phyloP scores from a whole-genome alignment of 1,140 invertebrate genomes.

The Panulirus ornatus region DNA sequence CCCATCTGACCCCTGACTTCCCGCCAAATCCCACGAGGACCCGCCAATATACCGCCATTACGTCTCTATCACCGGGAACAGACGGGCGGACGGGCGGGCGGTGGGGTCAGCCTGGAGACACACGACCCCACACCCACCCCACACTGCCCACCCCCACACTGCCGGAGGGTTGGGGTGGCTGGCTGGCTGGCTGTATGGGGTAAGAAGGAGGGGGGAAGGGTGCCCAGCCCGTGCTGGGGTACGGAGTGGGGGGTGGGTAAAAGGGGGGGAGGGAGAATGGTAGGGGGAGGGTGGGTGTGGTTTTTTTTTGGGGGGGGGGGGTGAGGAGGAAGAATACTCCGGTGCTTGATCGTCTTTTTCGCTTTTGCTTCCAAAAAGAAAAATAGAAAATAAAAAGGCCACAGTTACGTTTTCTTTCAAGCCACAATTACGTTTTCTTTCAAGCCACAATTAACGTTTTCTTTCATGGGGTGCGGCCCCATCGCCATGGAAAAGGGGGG shows the following conservation, averaged over 20 bases:
- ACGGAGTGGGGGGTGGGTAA: background rate
- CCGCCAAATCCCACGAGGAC: conserved; percentile 10
- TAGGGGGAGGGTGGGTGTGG: background rate
- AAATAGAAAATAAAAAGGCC: background rate
- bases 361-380: background rate
- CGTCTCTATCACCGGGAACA: conserved; percentile 34
- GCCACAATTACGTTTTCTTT: too few relatives aligned
- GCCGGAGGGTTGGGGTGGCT: background rate
- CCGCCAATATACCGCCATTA: conserved; percentile 41
- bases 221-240: background rate
- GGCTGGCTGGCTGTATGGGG: background rate
- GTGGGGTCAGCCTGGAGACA: background rate
- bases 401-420: too few relatives aligned
- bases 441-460: too few relatives aligned
- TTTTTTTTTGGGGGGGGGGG: background rate
- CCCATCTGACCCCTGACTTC: background rate
- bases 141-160: too few relatives aligned
- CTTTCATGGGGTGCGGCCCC: too few relatives aligned
- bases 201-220: background rate
- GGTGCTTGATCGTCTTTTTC: background rate
- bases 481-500: too few relatives aligned
- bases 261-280: background rate
- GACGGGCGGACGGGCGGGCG: background rate
- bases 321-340: background rate
- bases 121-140: too few relatives aligned